phyloP scores from a whole-genome alignment of 2,797 vertebrate genomes.

The Sebastes miniatus region DNA sequence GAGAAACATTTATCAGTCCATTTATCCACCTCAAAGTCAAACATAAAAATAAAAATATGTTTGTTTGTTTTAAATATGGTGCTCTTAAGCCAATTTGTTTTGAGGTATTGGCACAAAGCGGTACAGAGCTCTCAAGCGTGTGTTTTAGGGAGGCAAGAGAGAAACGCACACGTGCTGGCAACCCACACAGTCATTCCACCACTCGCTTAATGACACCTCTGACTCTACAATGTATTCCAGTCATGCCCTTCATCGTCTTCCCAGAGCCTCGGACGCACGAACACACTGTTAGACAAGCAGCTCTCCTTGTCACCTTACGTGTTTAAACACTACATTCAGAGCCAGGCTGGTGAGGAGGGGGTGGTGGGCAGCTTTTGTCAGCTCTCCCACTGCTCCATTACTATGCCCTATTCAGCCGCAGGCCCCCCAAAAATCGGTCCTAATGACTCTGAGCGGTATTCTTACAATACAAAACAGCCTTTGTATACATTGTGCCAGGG shows the following conservation, averaged over 20 bases:
- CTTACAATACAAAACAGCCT: constrained; percentile 74
- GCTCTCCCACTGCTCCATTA: constrained; percentile 60
- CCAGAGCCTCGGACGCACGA: constrained; percentile 21
- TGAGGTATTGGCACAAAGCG: background rate
- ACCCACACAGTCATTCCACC: constrained; percentile 20
- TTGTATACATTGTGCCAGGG: constrained; percentile 71
- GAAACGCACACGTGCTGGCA: background rate
- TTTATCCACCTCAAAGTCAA: constrained; percentile 40
- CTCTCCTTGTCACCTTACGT: constrained; percentile 29
- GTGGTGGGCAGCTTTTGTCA: constrained; percentile 58
- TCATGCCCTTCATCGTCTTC: constrained; percentile 36
- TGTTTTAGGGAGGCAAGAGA: background rate
- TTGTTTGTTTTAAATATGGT: constrained; percentile 26
- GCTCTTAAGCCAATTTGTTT: background rate
- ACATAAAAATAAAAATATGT: constrained; percentile 17
- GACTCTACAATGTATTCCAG: constrained; percentile 49
- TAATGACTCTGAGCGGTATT: constrained; percentile 71
- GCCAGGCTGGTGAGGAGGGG: constrained; percentile 10
- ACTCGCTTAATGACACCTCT: constrained; percentile 47
- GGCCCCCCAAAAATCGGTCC: constrained; percentile 36
- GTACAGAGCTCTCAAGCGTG: background rate
- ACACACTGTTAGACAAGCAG: constrained; percentile 21
- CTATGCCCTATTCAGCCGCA: constrained; percentile 47
- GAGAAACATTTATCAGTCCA: constrained; percentile 26
- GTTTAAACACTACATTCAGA: constrained; percentile 30